phyloP scores from a whole-genome alignment of 2,113 vertebrate genomes.

The Microcebus murinus region DNA sequence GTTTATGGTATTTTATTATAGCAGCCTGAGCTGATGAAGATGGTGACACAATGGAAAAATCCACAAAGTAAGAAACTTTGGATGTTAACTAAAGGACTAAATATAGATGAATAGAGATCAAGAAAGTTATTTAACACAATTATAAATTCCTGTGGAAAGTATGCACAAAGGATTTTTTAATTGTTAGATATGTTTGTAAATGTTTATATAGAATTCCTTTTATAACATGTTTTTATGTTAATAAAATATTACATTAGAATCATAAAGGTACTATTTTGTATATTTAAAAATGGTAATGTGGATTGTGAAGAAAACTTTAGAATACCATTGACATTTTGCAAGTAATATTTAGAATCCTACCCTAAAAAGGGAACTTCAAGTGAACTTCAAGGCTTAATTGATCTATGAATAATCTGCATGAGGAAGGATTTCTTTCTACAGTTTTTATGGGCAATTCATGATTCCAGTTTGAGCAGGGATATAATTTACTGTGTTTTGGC shows the following conservation, averaged over 20 bases:
- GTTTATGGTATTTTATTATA: neutral
- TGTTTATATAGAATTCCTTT: neutral
- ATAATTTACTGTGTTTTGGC: neutral
- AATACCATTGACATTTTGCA: neutral
- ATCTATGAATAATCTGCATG: neutral
- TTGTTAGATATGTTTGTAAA: neutral
- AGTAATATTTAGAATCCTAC: neutral
- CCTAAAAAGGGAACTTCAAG: neutral
- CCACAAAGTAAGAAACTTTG: neutral
- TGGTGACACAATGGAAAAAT: neutral
- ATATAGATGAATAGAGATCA: neutral
- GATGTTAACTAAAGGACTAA: neutral
- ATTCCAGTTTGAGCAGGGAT: neutral
- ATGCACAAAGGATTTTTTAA: neutral
- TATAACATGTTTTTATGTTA: neutral
- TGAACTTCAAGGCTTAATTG: neutral
- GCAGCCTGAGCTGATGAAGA: neutral
- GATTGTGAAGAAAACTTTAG: neutral
- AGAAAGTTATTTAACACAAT: neutral
- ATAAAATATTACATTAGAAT: neutral
- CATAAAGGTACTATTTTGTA: neutral
- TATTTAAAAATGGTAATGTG: neutral
- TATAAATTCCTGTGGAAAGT: neutral
- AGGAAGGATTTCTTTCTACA: neutral
- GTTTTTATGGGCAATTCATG: neutral